Base-by-base conservation (phyloP, 2,888 invertebrate genomes). In the Theretra japonica region DNA sequence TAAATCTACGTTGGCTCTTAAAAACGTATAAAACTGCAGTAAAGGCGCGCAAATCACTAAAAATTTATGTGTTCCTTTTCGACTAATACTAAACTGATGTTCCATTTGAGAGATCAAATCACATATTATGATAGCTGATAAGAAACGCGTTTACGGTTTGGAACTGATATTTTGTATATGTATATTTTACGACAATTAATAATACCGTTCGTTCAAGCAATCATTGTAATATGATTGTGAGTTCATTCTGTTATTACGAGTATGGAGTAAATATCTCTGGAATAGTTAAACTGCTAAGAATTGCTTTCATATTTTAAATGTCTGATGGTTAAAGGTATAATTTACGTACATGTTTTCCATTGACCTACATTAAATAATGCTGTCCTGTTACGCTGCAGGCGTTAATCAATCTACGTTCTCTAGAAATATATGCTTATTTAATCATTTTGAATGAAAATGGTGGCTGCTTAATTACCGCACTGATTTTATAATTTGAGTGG, bases 291-390 rank as follows among this genome's bases (percentile, higher is more conserved):
- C 6, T 48, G 17, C 23, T 23, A 48, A 65, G 48, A 65, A 23
- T 21, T 17, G 48, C 17, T 48, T 23, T 41, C 33, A 62, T 65
- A 48, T 41, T 65, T 65, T 48, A 48, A 48, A 48, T 48, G 65
- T 19, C 17, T 53, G 33, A 56, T 56, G 57, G 6, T 58, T 65
- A 58, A 65, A 70, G 57, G 23, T 70, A 19, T 33, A 65, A 65
- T 75, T 78, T 73, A 74, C 77, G 71, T 76, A 73, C 74, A 74
- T 17, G 74, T 76, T 75, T 71, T 70, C 57, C 68, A 75, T 76
- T 79, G 80, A 78, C 80, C 80, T 73, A 77, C 75, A 77, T 79
- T 72, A 50, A 23, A 72, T 73, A 74, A 58, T 74, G 70, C 74
- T 75, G 72, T 71, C 69, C 65, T 73, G 72, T 73, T 70, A 70